phyloP scores from a whole-genome alignment of 2,797 vertebrate species.

The Coranthus polyacanthus region DNA sequence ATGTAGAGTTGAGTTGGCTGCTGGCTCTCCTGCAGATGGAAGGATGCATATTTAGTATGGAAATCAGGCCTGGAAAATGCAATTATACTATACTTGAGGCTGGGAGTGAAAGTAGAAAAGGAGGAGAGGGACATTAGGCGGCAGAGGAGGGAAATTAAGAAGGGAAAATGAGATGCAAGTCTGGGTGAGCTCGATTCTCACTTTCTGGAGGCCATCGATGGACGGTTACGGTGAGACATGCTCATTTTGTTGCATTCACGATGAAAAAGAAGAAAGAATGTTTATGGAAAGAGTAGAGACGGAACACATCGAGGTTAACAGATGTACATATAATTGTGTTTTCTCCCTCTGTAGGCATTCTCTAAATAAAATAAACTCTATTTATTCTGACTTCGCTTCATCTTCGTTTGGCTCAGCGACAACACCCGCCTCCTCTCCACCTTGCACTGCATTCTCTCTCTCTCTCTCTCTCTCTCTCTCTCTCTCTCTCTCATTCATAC shows the following conservation, averaged over 20 bases:
- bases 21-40: conserved; percentile 57
- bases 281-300: neutral
- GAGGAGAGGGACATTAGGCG: conserved; percentile 52
- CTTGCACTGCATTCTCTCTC: neutral
- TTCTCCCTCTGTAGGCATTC: conserved; percentile 8
- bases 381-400: too few relatives aligned
- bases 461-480: too few relatives aligned
- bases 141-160: conserved; percentile 47
- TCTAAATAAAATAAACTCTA: conserved; percentile 23
- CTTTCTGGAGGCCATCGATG: conserved; percentile 26
- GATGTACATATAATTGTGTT: conserved; percentile 10
- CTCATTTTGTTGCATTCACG: conserved; percentile 12
- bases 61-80: conserved; percentile 71
- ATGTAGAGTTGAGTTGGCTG: conserved; percentile 41
- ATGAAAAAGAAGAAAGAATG: conserved; percentile 6
- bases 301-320: neutral
- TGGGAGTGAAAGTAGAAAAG: conserved; percentile 49
- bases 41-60: conserved; percentile 71
- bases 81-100: conserved; percentile 70
- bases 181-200: conserved; percentile 17
- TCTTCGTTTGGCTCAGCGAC: conserved; percentile 31
- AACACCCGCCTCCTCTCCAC: conserved; percentile 51
- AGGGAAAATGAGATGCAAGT: conserved; percentile 42
- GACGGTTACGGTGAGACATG: conserved; percentile 22
- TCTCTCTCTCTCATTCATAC: conserved; percentile 44